A percentile compares a stretch with the other conserved stretches of the same genome.
phyloP scores from a whole-genome alignment of 2,797 vertebrate species.

The Threskiornis aethiopicus region DNA sequence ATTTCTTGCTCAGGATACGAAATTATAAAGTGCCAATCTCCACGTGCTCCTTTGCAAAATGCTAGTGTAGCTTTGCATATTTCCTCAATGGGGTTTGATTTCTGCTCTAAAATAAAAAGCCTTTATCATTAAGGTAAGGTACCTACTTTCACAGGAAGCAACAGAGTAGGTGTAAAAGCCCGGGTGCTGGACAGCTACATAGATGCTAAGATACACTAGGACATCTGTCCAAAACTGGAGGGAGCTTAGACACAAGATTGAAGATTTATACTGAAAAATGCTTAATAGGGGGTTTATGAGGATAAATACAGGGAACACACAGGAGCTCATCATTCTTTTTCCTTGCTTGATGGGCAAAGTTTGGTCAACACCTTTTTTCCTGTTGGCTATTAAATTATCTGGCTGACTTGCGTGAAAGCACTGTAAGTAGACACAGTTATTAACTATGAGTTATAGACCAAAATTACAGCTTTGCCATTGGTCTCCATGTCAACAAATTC shows the following conservation, averaged over 20 bases:
- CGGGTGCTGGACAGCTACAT: neutral
- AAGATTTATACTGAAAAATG: neutral
- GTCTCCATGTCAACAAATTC: neutral
- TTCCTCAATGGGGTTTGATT: neutral
- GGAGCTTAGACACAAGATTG: neutral
- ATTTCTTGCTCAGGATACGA: neutral
- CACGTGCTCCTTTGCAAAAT: fast-evolving
- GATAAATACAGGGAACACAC: neutral
- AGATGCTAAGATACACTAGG: neutral
- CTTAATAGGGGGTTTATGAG: neutral
- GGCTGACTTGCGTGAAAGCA: neutral
- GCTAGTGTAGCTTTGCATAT: neutral
- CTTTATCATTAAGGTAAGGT: neutral
- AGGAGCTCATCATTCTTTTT: neutral
- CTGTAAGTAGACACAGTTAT: too few relatives aligned
- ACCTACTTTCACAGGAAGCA: neutral
- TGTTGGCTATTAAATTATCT: neutral
- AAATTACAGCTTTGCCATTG: neutral
- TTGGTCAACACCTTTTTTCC: neutral
- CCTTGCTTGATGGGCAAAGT: neutral
- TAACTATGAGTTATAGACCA: neutral
- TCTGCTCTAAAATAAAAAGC: neutral
- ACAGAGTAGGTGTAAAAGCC: neutral
- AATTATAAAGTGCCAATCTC: neutral
- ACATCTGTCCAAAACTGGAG: neutral